Conservation (phyloP, 2,888 invertebrate genomes). For the Oeneis ivallda region DNA sequence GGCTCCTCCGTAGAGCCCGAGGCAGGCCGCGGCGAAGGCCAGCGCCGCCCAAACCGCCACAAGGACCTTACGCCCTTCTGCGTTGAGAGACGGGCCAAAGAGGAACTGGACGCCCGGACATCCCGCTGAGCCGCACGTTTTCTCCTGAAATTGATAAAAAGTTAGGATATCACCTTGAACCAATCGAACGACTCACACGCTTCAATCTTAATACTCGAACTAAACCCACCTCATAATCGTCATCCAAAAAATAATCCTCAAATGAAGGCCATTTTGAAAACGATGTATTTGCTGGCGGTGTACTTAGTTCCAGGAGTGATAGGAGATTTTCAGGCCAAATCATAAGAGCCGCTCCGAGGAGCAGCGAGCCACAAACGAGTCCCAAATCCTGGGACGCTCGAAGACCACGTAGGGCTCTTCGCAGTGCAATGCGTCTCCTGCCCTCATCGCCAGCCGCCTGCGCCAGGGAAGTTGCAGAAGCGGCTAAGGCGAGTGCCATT, state of each 20-base stretch:
- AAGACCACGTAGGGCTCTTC: slow-evolving; percentile 68
- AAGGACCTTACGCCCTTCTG: slow-evolving; percentile 60
- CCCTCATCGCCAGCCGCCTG: slow-evolving; percentile 77
- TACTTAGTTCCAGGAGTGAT: slow-evolving; percentile 68
- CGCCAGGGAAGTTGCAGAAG: slow-evolving; percentile 81
- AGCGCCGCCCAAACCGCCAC: slow-evolving; percentile 66
- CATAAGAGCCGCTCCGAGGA: slow-evolving; percentile 75
- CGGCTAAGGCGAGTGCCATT: slow-evolving; percentile 80
- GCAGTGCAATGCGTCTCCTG: slow-evolving; percentile 63
- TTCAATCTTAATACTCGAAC: neutral
- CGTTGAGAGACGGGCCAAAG: slow-evolving; percentile 58
- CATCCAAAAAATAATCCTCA: slow-evolving; percentile 80
- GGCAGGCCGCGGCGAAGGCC: slow-evolving; percentile 56
- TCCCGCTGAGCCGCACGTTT: slow-evolving; percentile 68
- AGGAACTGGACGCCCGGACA: slow-evolving; percentile 65
- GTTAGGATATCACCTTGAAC: neutral
- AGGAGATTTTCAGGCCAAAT: slow-evolving; percentile 71
- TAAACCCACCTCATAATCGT: slow-evolving; percentile 79
- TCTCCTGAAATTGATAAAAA: slow-evolving; percentile 54
- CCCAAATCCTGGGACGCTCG: slow-evolving; percentile 75
- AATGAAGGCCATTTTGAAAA: slow-evolving; percentile 67
- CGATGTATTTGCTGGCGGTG: slow-evolving; percentile 59
- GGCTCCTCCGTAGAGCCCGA: slow-evolving; percentile 64
- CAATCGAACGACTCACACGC: neutral
- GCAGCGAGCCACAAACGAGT: slow-evolving; percentile 65